A percentile compares a stretch with the other conserved stretches of the same genome.
phyloP scores from a whole-genome alignment of 1,140 invertebrate genomes.

The Drosophila chauvacae region DNA sequence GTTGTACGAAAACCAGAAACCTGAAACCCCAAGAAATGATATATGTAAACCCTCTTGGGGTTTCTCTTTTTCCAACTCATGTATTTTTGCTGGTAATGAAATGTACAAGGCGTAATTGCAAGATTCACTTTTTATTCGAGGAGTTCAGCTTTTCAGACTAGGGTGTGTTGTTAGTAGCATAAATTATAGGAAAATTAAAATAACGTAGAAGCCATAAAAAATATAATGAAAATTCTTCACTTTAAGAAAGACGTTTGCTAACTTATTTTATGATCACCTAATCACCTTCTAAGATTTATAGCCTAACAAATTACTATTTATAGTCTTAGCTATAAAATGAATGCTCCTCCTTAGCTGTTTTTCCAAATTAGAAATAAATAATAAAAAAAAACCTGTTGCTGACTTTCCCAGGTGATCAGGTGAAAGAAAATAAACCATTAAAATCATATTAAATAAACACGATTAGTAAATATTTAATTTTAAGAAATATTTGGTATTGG shows the following conservation, averaged over 20 bases:
- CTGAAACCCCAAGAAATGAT: conserved; percentile 30
- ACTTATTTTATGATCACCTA: not conserved
- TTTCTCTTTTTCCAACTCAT: conserved; percentile 31
- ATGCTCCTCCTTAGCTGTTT: not conserved
- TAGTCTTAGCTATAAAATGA: not conserved
- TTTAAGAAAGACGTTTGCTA: not conserved
- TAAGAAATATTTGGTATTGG: conserved; percentile 38
- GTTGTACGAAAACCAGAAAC: conserved; percentile 39
- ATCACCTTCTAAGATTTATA: not conserved
- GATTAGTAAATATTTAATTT: conserved; percentile 12
- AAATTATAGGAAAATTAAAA: not conserved
- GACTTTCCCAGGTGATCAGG: conserved; percentile 12
- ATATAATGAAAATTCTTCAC: not conserved
- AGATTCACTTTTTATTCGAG: conserved; percentile 37
- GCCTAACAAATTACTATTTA: not conserved
- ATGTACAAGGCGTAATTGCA: conserved; percentile 28
- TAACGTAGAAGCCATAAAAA: not conserved
- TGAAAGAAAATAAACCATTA: not conserved
- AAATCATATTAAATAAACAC: conserved; percentile 8
- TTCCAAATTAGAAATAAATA: not conserved
- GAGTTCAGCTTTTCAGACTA: conserved; percentile 5
- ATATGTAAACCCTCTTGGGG: conserved; percentile 26
- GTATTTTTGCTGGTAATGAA: conserved; percentile 24
- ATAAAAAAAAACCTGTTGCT: not conserved
- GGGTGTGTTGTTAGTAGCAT: not conserved